Evolutionary conservation across 2,888 invertebrate species (phyloP), one percentile per base, ranked within the genome.

Genomic region (Drosophila multiciliata): DNA sequence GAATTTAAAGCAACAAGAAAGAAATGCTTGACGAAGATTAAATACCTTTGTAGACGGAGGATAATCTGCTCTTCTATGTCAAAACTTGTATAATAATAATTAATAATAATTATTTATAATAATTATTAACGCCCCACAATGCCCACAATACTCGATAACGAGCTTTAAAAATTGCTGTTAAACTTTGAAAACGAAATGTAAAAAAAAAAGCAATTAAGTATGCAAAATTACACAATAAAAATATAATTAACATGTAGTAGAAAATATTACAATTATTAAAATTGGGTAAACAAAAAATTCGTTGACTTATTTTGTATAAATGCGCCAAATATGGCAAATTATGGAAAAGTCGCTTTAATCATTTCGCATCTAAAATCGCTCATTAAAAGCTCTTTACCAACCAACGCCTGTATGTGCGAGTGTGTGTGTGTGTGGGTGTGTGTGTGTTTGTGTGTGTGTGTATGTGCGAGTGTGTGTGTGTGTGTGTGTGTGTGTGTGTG

Each of bases 351-450:
- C 45, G 57, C 15, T 55, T 26, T 29, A n/a, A 38, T 42, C 32
- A 57, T 57, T 57, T 57, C 20, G 57, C 32, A 42, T 11, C 32
- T 32, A 32, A 32, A 32, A 45, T 42, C 57, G 32, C 57, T 57
- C 57, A 57, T 57, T 57, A 57, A 57, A 42, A 57, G 45, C 57
- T 38, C 38, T 40, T 55, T 55, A 55, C 38, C 38, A 26, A 17
- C 26, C 26, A 26, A 53, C 32, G 20, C 35, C 23, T 8, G 40
- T 38, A 11, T 1, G 32, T 26, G 23, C 7, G 42, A 1, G 20
- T 48, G 6, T 9, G 6, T 15, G 5, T 4, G 20, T 53, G 33
- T 33, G 52, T 23, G 33, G 20, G 52, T 53, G 17, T 20, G 33
- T 17, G 52, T 53, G 54, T 26, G 23, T 26, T 12, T 15, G 42